Evolutionary conservation across 2,113 vertebrate species (phyloP), one percentile per base, ranked within the genome.

Genomic region (Rostratula benghalensis): DNA sequence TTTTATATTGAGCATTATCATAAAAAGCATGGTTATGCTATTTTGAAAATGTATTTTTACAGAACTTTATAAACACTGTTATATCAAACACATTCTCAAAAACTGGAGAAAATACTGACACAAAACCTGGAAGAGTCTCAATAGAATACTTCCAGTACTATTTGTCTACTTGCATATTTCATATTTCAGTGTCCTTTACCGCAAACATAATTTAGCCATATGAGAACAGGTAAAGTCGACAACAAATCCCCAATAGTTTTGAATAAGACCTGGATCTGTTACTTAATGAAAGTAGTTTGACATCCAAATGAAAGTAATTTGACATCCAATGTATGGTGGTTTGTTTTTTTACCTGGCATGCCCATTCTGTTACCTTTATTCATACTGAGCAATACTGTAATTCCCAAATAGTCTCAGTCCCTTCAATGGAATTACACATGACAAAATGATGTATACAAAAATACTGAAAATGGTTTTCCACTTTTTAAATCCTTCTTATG

Each of bases 71-170:
- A 98, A 98, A 98, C 96, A 98, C 97, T 93, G 90, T 95, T 94
- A 97, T 98, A 98, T 97, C 97, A 98, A 98, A 98, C 97, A 98
- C 98, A 97, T 97, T 96, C 94, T 98, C 97, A 98, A 98, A 98
- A 98, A 97, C 95, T 90, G 88, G 95, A 97, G 97, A 97, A 97
- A 97, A 90, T 96, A 98, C 97, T 51, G 39, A 97, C 97, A 97
- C 97, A 98, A 97, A 98, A 97, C 59, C 97, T 95, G 97, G 95
- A 98, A 97, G 96, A 97, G 59, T 64, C 77, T 94, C 92, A 97
- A 30, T 63, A 82, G 94, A 94, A 95, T 79, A 90, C 96, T 97
- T 97, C 96, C 97, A 97, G 95, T 96, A 94, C 93, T 97, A 97
- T 97, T 97, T 83, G 67, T 97, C 97, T 98, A 97, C 97, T 98